Evolutionary conservation across 2,888 invertebrate genomes (phyloP), one percentile per base, ranked within the genome.

Genomic region (Spodoptera picta): DNA sequence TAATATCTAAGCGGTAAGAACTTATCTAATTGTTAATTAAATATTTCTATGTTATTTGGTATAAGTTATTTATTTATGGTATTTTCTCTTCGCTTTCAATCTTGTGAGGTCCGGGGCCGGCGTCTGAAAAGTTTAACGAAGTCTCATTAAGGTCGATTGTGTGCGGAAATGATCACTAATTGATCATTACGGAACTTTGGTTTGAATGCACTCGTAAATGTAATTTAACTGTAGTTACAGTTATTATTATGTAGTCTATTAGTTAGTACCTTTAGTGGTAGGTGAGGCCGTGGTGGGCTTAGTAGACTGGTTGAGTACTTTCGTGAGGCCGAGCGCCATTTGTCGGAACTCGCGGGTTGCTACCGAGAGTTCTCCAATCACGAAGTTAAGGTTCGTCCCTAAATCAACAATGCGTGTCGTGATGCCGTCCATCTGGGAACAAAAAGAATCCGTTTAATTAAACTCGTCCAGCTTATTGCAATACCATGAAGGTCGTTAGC

Each of bases 281-380:
- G 95, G 95, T 77, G 97, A 19, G 27, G 46, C 63, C 23, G 69
- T 77, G 31, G 60, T 96, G 62, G 96, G 96, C 31, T 95, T 95
- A 79, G 96, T 96, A 57, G 97, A 95, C 78, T 97, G 96, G 74
- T 97, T 96, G 58, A 98, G 87, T 0, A 97, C 97, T 12, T 96
- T 95, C 0, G 97, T 96, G 0, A 98, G 93, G 0, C 97, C 97
- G 0, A 94, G 92, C 86, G 98, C 97, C 73, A 98, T 97, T 82
- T 96, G 96, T 83, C 96, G 97, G 90, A 98, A 98, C 88, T 98
- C 98, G 77, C 97, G 97, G 1, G 97, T 97, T 42, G 98, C 97
- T 7, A 98, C 91, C 0, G 97, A 97, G 62, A 98, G 90, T 60
- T 97, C 95, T 6, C 98, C 98, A 65, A 98, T 90, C 50, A 98